These are phyloP conservation scores for Andrena camellia DNA, from an alignment of 2,888 invertebrate genomes.

Conservation along the genomic window DNA sequence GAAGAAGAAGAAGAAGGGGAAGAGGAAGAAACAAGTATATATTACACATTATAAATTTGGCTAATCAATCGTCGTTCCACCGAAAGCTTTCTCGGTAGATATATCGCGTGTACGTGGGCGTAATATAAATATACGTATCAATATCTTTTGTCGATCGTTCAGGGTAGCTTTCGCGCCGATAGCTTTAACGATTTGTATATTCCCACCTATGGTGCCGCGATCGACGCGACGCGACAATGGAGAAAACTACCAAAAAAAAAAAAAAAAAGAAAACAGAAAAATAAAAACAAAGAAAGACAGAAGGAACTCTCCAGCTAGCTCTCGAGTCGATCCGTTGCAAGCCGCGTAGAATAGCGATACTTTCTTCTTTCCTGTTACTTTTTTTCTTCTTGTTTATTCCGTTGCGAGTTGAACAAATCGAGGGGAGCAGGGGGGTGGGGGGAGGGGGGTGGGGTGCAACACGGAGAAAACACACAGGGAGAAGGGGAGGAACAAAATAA, in stretches of 20 bases:
- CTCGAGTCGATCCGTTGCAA: no score
- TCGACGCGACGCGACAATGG: conserved; percentile 5
- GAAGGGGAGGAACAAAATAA: conserved; percentile 15
- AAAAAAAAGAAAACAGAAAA: not conserved
- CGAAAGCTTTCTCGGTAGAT: conserved; percentile 41
- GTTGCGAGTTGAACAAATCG: not conserved
- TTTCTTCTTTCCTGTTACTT: not conserved
- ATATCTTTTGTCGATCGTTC: conserved; percentile 43
- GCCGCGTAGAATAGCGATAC: no score
- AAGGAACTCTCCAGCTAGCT: no score
- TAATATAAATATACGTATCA: conserved; percentile 9
- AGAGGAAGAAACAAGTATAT: conserved; percentile 4
- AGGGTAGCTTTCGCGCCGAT: conserved; percentile 44
- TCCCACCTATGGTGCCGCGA: conserved; percentile 11
- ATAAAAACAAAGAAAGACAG: no score
- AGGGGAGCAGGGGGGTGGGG: not conserved
- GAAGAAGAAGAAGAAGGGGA: conserved; percentile 1
- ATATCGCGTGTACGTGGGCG: conserved; percentile 19
- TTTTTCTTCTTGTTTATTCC: not conserved
- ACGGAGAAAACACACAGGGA: conserved; percentile 16
- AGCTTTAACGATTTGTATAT: conserved; percentile 28
- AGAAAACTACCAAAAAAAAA: not conserved
- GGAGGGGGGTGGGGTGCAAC: not conserved
- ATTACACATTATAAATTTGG: conserved; percentile 50
- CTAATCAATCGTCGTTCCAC: conserved; percentile 64